Percentiles rank a stretch among this genome's conserved stretches.
These are phyloP conservation scores for Prolemur simus DNA, from an alignment of 2,113 vertebrate genomes.

Conservation along the genomic window DNA sequence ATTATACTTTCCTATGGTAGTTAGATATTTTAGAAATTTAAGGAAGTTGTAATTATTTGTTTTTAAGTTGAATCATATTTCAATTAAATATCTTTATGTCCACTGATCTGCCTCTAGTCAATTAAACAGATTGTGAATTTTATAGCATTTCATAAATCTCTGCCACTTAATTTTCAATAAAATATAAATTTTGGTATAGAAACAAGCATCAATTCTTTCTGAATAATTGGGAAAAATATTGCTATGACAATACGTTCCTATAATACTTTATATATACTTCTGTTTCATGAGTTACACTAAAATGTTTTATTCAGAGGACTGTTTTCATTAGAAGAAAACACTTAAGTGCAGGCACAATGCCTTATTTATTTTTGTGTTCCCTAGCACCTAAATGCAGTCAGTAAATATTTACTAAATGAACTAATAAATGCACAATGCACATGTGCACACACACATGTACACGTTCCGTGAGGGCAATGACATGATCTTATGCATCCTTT, in stretches of 20 bases:
- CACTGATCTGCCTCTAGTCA: background rate
- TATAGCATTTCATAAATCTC: background rate
- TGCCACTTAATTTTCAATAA: conserved; percentile 4
- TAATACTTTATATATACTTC: background rate
- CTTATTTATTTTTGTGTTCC: conserved; percentile 6
- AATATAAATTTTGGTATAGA: background rate
- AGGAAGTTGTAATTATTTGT: background rate
- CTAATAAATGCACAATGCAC: background rate
- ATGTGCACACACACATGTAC: background rate
- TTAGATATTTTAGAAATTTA: background rate
- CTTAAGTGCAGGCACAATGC: background rate
- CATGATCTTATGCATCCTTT: background rate
- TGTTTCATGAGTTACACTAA: background rate
- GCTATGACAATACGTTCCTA: background rate
- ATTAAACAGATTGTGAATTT: background rate
- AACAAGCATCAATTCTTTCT: background rate
- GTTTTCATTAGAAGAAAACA: background rate
- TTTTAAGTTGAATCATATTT: conserved; percentile 22
- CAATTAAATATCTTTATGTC: background rate
- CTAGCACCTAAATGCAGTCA: background rate
- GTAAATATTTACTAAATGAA: conserved; percentile 6
- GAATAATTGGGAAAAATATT: conserved; percentile 16
- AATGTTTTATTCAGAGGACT: background rate
- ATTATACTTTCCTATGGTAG: background rate
- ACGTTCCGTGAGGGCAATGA: background rate